Evolutionary conservation across 2,888 invertebrate species (phyloP), one percentile per base, ranked within the genome.

Genomic region (Chironomus tentans): DNA sequence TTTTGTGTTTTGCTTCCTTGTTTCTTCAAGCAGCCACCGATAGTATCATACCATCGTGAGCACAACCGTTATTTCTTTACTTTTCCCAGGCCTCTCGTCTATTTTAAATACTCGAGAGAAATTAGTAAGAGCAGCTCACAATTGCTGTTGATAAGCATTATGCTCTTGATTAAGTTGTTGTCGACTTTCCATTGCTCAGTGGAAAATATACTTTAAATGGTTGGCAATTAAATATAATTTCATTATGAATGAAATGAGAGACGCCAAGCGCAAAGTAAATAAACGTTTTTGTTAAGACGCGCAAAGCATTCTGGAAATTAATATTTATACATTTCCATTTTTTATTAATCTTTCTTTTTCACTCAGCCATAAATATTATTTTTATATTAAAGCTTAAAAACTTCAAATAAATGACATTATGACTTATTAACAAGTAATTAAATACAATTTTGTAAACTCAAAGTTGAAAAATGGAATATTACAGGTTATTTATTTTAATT

Each of bases 41-140:
- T 38, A 38, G 38, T 38, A 38, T 38, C 38, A 38, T 38, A 10
- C 10, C 38, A 50, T 50, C n/a, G 15, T 50, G 13, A 50, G n/a
- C 3, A n/a, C 1, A 15, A 15, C 22, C 15, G 22, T 62, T 15
- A 22, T 72, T 73, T 56, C 46, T 61, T 21, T 4, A 7, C 71
- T 18, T 47, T n/a, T 73, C 72, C 62, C 72, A 38, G 15, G 62
- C 12, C 24, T 73, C 72, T 61, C 72, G 21, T 73, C 56, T 73
- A 61, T 46, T 73, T 73, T 73, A 73, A 73, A 73, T 73, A 61
- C 72, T 73, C 72, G 38, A 73, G 62, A 62, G 72, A 73, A 62
- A 73, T 71, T 71, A 71, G 56, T 62, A 7, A 38, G 38, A 38
- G 38, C 38, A 10, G 18, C 13, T 21, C 56, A 28, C 24, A 56